Evolutionary conservation across 2,888 invertebrate genomes (phyloP), one percentile per base, ranked within the genome.

Genomic region (Lithophane ornitopus): DNA sequence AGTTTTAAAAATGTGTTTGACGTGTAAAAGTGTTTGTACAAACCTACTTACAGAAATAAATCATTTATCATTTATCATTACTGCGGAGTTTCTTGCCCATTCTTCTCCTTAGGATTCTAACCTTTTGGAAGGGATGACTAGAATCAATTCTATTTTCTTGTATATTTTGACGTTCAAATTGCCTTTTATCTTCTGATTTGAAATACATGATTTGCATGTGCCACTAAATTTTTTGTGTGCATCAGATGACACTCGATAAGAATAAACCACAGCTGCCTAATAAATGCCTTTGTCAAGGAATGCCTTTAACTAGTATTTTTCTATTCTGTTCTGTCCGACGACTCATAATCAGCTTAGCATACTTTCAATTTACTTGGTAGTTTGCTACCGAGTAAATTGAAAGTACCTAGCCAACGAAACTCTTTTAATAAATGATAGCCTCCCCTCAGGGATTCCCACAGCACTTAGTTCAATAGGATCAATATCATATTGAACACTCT

Each of bases 341-440:
- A 52, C 62, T 11, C 9, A 19, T n/a, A 44, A 41, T 22, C 14
- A 62, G 22, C 2, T 14, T 12, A 63, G 26, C 41, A 78, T 56
- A 7, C 34, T 52, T 34, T 3, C 16, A 67, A 58, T 49, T 66
- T 46, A 46, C 14, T 28, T 28, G 7, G 26, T 66, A 46, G 12
- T 28, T 12, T 46, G 12, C 14, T 41, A 19, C 12, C 59, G n/a
- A n/a, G 44, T 44, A 76, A 26, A 54, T 62, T 39, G 49, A 39
- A 22, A 46, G 28, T 76, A 49, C 52, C 2, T 65, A n/a, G 9
- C 44, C 54, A 58, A 65, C 26, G 28, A 63, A 81, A 81, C 52
- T 69, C 68, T 76, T 79, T 82, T 67, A 86, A 82, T 85, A 83
- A 79, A 76, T 85, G 54, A 84, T 82, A 49, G 61, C 63, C 54